Base-by-base conservation (phyloP, 2,797 vertebrate species). In the Tolypeutes matacus region DNA sequence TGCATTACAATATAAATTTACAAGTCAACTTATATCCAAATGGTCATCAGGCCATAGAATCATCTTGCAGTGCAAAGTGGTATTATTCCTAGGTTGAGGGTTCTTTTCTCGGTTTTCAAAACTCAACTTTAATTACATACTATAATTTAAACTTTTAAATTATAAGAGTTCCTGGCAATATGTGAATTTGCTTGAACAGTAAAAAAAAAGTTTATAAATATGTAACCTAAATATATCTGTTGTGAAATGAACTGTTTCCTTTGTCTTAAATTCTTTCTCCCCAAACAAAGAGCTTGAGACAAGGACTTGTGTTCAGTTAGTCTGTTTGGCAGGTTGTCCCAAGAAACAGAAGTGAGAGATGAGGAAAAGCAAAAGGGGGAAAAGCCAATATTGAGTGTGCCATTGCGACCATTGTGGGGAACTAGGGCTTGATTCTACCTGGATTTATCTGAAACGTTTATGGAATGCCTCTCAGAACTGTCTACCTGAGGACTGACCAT, bases 71-170 rank as follows among this genome's bases (percentile, higher is more conserved):
- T 36, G 23, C 29, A 87, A 53, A 93, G 51, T 23, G 4, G 1
- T 31, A 72, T 86, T 78, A 58, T 58, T 46, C 34, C 1, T 0
- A 84, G 9, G 1, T 23, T 67, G 70, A 76, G 3, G 39, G 7
- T 11, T 27, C 82, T 82, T 58, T 42, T 69, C 64, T 72, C 5
- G 73, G 70, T 84, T 96, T 89, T 39, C 18, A 91, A 42, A 83
- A 27, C 73, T 86, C 4, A 58, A 69, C 34, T 83, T 7, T 83
- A 88, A 86, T 86, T 89, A 56, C 2, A 46, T 10, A 5, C 93
- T 58, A 2, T 56, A 34, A 73, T 34, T 34, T 42, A 75, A 86
- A 72, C 0, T 1, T 76, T 86, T 87, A 31, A n/a, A n/a, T n/a
- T n/a, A 62, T 42, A 86, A 85, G 9, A 53, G 7, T 58, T 91